Conservation (phyloP, 2,113 vertebrate genomes). For the Canis aureus region DNA sequence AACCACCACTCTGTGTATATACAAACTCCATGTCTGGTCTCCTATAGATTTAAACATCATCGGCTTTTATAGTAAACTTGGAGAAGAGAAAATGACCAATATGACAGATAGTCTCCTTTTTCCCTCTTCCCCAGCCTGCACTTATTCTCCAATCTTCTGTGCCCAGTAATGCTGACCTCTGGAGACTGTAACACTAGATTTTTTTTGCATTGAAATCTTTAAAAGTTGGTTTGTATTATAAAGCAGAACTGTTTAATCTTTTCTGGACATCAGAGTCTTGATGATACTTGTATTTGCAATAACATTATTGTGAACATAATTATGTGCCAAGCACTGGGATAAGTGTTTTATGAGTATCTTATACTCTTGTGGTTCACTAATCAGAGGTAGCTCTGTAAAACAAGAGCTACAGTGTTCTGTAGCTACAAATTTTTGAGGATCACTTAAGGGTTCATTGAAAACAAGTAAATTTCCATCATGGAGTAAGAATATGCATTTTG, state of each 20-base stretch:
- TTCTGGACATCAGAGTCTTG: neutral
- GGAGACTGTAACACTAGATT: neutral
- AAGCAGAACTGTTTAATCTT: neutral
- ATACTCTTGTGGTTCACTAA: rapidly evolving
- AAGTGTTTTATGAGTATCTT: no score
- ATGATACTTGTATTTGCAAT: neutral
- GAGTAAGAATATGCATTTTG: neutral
- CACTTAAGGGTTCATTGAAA: neutral
- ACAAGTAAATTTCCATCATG: neutral
- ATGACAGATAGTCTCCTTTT: neutral
- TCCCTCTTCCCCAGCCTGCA: neutral
- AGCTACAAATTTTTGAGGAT: neutral
- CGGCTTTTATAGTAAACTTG: neutral
- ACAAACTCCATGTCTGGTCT: neutral
- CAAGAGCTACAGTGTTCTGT: neutral
- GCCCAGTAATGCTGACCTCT: neutral
- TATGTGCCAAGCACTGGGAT: neutral
- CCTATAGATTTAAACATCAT: neutral
- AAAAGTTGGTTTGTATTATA: neutral
- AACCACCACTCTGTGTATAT: neutral
- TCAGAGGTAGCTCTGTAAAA: rapidly evolving
- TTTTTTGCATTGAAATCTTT: neutral
- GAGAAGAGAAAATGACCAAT: neutral
- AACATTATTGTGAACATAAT: no score
- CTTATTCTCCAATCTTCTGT: neutral